Conservation (phyloP, 2,113 vertebrate genomes). For the Prinia subflava region DNA sequence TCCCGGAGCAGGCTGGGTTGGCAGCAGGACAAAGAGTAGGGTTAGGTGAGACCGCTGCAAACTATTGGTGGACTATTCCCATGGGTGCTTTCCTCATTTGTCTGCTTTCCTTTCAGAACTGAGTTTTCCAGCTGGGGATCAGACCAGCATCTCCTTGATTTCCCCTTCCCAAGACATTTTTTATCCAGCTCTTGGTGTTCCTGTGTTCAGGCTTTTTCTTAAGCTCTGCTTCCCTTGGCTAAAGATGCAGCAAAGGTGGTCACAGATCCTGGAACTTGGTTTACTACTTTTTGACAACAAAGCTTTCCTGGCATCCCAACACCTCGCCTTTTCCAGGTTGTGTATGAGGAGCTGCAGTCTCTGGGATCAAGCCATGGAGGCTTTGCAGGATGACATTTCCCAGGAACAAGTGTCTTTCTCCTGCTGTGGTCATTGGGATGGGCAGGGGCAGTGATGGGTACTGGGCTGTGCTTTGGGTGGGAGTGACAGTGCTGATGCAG, state of each 20-base stretch:
- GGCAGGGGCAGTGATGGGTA: fast-evolving
- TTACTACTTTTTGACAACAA: not conserved
- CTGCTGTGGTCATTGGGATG: fast-evolving
- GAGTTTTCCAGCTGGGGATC: not conserved
- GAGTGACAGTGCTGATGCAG: not conserved
- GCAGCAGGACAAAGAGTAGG: not conserved
- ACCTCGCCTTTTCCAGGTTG: not conserved
- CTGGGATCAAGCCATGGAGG: not conserved
- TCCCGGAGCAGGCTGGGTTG: not conserved
- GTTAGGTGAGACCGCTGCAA: not conserved
- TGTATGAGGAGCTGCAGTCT: not conserved
- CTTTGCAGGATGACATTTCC: not conserved
- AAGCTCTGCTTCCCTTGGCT: not conserved
- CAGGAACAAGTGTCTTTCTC: fast-evolving
- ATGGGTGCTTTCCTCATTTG: not conserved
- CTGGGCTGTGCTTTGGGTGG: not conserved
- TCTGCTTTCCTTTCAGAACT: not conserved
- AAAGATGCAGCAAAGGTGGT: not conserved
- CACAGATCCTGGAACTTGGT: fast-evolving
- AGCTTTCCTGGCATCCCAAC: not conserved
- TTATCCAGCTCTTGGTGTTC: not conserved
- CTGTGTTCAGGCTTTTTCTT: not conserved
- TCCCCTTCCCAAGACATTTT: not conserved
- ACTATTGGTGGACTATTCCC: not conserved
- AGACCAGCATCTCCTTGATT: not conserved